A percentile compares a stretch with the other conserved stretches of the same genome.
Conservation (phyloP, 2,113 vertebrate genomes). For the Cebidichthys violaceus region DNA sequence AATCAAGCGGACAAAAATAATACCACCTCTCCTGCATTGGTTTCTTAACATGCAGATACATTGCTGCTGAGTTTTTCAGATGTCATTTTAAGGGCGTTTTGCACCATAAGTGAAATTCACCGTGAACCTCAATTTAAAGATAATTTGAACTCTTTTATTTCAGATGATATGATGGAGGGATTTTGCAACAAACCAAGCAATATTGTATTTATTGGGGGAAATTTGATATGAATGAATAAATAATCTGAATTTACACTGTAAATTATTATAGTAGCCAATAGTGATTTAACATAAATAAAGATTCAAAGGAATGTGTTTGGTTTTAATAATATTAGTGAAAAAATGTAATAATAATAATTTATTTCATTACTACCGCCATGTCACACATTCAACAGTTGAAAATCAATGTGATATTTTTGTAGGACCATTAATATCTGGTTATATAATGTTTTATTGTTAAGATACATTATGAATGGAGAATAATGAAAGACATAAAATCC, state of each 20-base stretch:
- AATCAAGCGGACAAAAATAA: conserved; percentile 14
- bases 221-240: not conserved
- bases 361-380: not conserved
- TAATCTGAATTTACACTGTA: not conserved
- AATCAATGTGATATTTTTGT: not conserved
- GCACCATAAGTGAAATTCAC: not conserved
- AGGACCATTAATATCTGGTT: not conserved
- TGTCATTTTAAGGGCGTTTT: not conserved
- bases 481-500: not conserved
- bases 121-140: not conserved
- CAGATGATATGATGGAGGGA: not conserved
- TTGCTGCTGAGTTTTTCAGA: not conserved
- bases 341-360: no score
- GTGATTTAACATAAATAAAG: not conserved
- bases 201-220: not conserved
- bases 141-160: not conserved
- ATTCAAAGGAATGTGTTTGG: not conserved
- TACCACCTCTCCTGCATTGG: not conserved
- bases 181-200: not conserved
- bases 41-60: not conserved
- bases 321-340: not conserved
- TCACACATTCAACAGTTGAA: not conserved
- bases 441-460: not conserved
- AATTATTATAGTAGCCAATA: not conserved
- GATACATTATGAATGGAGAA: not conserved